Evolutionary conservation across 2,888 invertebrate genomes (phyloP).

Genomic region (Ecliptopera silaceata): DNA sequence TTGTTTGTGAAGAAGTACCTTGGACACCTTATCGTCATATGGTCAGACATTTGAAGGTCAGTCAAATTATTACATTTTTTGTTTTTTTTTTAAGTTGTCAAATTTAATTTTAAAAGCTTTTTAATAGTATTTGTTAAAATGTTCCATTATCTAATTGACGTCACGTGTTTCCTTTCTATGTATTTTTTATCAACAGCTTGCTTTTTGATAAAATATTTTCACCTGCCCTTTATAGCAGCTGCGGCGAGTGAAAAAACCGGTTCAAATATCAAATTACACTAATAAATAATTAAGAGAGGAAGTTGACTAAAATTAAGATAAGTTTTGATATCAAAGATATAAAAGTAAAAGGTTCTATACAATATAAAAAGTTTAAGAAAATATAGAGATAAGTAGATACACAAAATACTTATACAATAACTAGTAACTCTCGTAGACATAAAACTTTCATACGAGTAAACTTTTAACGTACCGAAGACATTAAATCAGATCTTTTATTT

Average conservation of each 20-base stretch:
- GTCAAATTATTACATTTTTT: conserved; percentile 9
- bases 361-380: conserved; percentile 2
- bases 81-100: conserved; percentile 6
- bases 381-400: conserved; percentile 5
- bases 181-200: conserved; percentile 34
- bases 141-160: neutral
- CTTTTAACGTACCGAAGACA: conserved; percentile 50
- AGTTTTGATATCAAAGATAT: conserved; percentile 23
- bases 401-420: conserved; percentile 17
- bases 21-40: conserved; percentile 36
- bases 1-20: conserved; percentile 37
- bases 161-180: conserved; percentile 14
- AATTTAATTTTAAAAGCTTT: neutral
- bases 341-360: neutral
- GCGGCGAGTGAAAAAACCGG: conserved; percentile 40
- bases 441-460: conserved; percentile 35
- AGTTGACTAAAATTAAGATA: conserved; percentile 39
- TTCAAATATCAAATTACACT: conserved; percentile 36
- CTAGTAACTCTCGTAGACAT: conserved; percentile 8
- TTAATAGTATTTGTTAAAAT: neutral
- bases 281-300: conserved; percentile 23
- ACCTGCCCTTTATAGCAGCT: conserved; percentile 46
- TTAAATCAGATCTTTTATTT: conserved; percentile 70
- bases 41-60: conserved; percentile 47
- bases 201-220: conserved; percentile 43